Conservation (phyloP, 2,888 invertebrate species). For the Dolichomitus sp. region DNA sequence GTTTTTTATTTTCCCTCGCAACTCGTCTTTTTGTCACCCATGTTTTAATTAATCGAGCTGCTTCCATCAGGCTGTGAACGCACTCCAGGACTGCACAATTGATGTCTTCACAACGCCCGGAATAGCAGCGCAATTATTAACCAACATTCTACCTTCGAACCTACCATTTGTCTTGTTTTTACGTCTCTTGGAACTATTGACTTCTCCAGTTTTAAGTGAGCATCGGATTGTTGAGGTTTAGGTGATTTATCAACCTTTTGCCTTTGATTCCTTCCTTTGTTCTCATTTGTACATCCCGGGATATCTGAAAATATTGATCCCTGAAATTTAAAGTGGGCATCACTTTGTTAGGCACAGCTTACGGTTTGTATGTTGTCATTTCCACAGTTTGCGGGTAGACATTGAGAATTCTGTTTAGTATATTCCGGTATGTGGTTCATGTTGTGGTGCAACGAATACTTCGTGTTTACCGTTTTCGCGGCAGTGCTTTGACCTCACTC, state of each 20-base stretch:
- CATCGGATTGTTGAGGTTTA: background rate
- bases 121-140: constrained; percentile 4
- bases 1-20: background rate
- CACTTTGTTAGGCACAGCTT: too few species aligned
- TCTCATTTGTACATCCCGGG: too few species aligned
- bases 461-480: constrained; percentile 1
- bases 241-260: too few species aligned
- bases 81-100: constrained; percentile 43
- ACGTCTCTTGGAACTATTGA: background rate
- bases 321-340: too few species aligned
- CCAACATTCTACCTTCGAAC: background rate
- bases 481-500: constrained; percentile 1
- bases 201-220: background rate
- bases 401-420: background rate
- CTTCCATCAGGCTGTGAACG: constrained; percentile 64
- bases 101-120: constrained; percentile 67
- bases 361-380: background rate
- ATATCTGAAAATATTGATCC: too few species aligned
- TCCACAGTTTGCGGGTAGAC: background rate
- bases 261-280: too few species aligned
- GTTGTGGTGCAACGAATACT: background rate
- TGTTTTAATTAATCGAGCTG: constrained; percentile 79
- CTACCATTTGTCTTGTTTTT: background rate
- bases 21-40: constrained; percentile 67
- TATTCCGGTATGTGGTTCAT: background rate